Base-by-base conservation (phyloP, 2,888 invertebrate genomes). In the Gari tellinella region DNA sequence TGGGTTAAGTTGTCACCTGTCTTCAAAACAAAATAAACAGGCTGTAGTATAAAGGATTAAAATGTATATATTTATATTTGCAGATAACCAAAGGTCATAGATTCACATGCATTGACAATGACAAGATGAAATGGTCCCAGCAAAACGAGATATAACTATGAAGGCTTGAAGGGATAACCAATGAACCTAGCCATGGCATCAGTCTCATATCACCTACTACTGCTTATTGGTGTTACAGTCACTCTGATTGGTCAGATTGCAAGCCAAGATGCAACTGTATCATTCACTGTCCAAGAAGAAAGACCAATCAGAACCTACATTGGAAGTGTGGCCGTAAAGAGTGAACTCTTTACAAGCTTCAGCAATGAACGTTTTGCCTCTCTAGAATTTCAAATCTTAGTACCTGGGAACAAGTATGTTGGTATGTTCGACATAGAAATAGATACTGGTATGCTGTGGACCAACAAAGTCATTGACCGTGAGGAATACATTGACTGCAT, bases 391-490 rank as follows among this genome's bases (percentile, higher is more conserved):
- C 80, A 82, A 55, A 80, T 84, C 46, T 53, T 79, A 17, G 55
- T 70, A 25, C 68, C 63, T 25, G 68, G 74, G 25, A 85, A 77
- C 48, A 69, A 70, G 14, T 66, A 76, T 60, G 72, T 74, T 15
- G 53, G 66, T 8, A 62, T 76, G 63, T 86, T 89, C 62, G 63
- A 52, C 8, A 83, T 89, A 26, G 84, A 85, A 52, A 69, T 78
- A 38, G 79, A 76, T 48, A 82, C 81, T 12, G 83, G 88, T 41
- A 64, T 80, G 15, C 75, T 88, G 19, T 76, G 74, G 19, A 86
- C 85, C 1, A 79, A 69, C 0, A 72, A 73, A 23, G 58, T 65
- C 7, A 77, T 89, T 15, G 87, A 89, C 65, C 65, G 89, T 5
- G 89, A 89, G 56, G 57, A 61, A 23, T 72, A 87, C 10, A 23